Base-by-base conservation (phyloP, 1,140 invertebrate genomes). In the Atopsyche davidsoni region DNA sequence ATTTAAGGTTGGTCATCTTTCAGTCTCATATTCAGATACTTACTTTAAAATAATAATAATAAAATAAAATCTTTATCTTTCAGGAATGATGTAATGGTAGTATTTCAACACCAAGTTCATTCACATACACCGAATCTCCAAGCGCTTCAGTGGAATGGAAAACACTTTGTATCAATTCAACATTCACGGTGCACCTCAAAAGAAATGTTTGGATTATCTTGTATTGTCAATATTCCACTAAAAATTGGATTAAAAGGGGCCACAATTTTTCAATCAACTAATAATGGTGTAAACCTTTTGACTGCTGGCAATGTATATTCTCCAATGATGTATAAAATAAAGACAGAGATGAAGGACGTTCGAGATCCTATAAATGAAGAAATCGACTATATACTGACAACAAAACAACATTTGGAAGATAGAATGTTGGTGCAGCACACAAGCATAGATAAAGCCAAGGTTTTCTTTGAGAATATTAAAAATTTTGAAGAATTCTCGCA, bases 81-180 rank as follows among this genome's bases (percentile, higher is more conserved):
- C 44, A 55, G 70, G 18, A 71, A 77, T 58, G 73, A 77, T 60
- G 59, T 72, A 1, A 52, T 76, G 38, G 49, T 78, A 16, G 53
- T 78, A n/a, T 68, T 72, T 25, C 73, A 77, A 61, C 68, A 74
- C 48, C 58, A 59, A 2, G 57, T 59, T 58, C 18, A 63, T 63
- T 0, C 74, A 76, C 44, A n/a, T n/a, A n/a, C n/a, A n/a, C n/a
- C n/a, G n/a, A n/a, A n/a, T 4, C 39, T 76, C n/a, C 74, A 77
- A 51, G 60, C 71, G 19, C 61, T 78, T 0, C 62, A 71, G 2
- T 75, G 73, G 64, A 67, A 75, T 50, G 72, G 70, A 2, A 60
- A 65, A 24, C 62, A 65, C 2, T 78, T 78, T 51, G 63, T 67
- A 40, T 34, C 53, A 6, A 35, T 58, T 14, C 53, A 58, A 24